Evolutionary conservation across 92 coral and sea anemone genomes (phyloP), one percentile per base, ranked within the genome.

Genomic region (Anthopleura xanthogrammica): DNA sequence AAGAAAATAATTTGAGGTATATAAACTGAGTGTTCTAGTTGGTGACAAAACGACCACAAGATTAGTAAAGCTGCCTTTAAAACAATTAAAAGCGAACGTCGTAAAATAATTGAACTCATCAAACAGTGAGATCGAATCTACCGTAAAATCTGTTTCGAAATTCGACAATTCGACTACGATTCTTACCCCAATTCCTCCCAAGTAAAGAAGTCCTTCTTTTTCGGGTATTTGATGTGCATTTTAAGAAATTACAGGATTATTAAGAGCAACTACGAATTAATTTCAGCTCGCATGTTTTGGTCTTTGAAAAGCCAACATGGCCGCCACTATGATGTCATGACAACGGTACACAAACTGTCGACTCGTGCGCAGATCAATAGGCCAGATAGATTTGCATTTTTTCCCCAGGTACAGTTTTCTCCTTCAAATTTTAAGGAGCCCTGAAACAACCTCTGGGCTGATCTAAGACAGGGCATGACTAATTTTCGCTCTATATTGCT

Each of bases 131-230:
- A 16, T 1, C 36, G 77, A 43, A 14, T 40, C 14, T 68, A 1
- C 39, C 43, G 40, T 19, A 41, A 20, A 46, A 41, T 17, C 64
- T n/a, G 79, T 17, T 8, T 60, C 60, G 75, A 41, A 42, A 14
- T 41, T 65, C 16, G 19, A 29, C 12, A 75, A 83, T 2, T 78
- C 3, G 52, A 19, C 56, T 24, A 0, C 41, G 58, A 82, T 68
- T 64, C 93, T 75, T 88, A 94, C 98, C 95, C 88, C 52, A 94
- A 42, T 80, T 94, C 98, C 85, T 94, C 98, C 92, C 94, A 92
- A 4, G 91, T 80, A 23, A 92, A 92, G 87, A 90, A 88, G 19
- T 89, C 93, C 60, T 77, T 90, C 85, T 86, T 91, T 54, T 88
- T 85, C 46, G 98, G 98, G 54, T 92, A 94, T 66, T 90, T 94